Evolutionary conservation across 2,888 invertebrate species (phyloP).

Genomic region (Cosmia trapezina): DNA sequence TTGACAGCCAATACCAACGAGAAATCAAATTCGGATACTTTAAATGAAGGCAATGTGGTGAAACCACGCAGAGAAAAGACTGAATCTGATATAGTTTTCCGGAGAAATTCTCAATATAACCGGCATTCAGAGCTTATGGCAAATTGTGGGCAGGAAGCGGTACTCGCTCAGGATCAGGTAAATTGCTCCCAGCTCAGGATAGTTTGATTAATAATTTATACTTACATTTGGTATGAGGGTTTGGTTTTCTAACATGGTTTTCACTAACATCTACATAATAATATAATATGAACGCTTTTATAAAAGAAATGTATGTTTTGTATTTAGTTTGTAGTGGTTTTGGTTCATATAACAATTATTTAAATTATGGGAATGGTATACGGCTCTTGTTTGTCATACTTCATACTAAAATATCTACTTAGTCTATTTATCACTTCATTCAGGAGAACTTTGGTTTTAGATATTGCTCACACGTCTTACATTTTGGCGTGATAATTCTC

Average conservation of each 20-base stretch:
- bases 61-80: slow-evolving; percentile 96
- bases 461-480: slow-evolving; percentile 88
- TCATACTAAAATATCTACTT: slow-evolving; percentile 50
- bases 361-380: slow-evolving; percentile 76
- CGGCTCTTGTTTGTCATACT: slow-evolving; percentile 66
- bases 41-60: slow-evolving; percentile 82
- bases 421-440: slow-evolving; percentile 40
- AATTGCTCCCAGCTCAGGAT: slow-evolving; percentile 87
- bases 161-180: slow-evolving; percentile 90
- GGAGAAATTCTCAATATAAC: slow-evolving; percentile 89
- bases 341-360: slow-evolving; percentile 70
- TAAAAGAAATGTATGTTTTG: slow-evolving; percentile 72
- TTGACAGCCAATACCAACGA: slow-evolving; percentile 82
- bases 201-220: slow-evolving; percentile 84
- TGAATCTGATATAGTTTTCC: slow-evolving; percentile 95
- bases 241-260: slow-evolving; percentile 82
- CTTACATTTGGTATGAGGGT: slow-evolving; percentile 87
- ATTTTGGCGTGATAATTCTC: slow-evolving; percentile 84
- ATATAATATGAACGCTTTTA: slow-evolving; percentile 73
- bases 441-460: slow-evolving; percentile 45
- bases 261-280: slow-evolving; percentile 77
- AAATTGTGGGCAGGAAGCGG: slow-evolving; percentile 89
- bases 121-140: slow-evolving; percentile 85
- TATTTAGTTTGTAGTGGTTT: slow-evolving; percentile 75
- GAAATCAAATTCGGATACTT: slow-evolving; percentile 67